Percentiles rank a stretch among this genome's conserved stretches.
Evolutionary conservation across 2,797 vertebrate species (phyloP).

Genomic region (Ambastaia sidthimunki): DNA sequence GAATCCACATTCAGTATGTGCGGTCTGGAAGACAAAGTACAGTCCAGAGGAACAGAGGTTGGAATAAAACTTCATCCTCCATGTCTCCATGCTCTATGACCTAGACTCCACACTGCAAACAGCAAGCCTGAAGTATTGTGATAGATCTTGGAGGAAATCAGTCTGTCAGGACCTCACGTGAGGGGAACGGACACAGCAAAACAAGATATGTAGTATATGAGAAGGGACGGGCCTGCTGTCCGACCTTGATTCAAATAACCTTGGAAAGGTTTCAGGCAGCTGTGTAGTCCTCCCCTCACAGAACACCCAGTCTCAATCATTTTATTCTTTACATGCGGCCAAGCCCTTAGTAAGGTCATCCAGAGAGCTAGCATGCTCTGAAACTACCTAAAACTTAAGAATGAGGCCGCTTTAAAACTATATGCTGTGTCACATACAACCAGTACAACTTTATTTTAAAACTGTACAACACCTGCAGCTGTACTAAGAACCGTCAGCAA

Average conservation of each 20-base stretch:
- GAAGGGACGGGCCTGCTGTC: conserved; percentile 42
- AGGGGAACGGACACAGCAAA: conserved; percentile 1
- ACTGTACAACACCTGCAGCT: neutral
- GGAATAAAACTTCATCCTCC: neutral
- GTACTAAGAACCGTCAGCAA: too few species aligned
- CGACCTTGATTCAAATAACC: conserved; percentile 44
- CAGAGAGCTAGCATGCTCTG: conserved; percentile 24
- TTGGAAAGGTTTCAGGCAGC: conserved; percentile 50
- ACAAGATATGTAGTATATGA: neutral
- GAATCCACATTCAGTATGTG: conserved; percentile 22
- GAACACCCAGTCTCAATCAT: conserved; percentile 54
- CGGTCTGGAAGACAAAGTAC: conserved; percentile 10
- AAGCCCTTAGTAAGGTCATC: conserved; percentile 38
- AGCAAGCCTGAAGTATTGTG: conserved; percentile 10
- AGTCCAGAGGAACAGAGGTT: conserved; percentile 1
- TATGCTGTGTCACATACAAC: neutral
- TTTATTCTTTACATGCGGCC: conserved; percentile 29
- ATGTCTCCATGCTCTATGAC: conserved; percentile 32
- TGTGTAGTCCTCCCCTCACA: conserved; percentile 44
- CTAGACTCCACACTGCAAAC: neutral
- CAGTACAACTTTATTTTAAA: neutral
- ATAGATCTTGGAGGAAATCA: conserved; percentile 21
- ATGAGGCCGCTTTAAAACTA: neutral
- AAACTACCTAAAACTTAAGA: conserved; percentile 11
- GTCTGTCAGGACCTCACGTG: conserved; percentile 15